Evolutionary conservation across 2,888 invertebrate species (phyloP), one percentile per base, ranked within the genome.

Genomic region (Ormyrus thymus): DNA sequence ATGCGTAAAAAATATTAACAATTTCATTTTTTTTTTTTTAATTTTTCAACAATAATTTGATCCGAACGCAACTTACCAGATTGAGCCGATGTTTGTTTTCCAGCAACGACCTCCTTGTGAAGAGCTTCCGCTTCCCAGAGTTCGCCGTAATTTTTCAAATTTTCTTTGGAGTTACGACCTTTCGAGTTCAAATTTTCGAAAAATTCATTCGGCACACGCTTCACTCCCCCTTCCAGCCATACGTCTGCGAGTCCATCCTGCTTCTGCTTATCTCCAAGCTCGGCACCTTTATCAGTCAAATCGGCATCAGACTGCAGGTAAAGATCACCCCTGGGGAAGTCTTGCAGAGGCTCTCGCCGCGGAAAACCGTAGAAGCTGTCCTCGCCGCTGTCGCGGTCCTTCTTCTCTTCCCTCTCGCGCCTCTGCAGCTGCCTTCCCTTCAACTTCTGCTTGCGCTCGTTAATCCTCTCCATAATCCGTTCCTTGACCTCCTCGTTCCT

Each of bases 351-450:
- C 6, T 84, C 79, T 11, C 68, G 80, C 15, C 75, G 58, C 8
- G 81, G 75, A 74, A 87, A 85, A 3, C 85, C 86, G 43, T 84
- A 85, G 62, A 87, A 88, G 55, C 83, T 82, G 50, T 86, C 84
- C 9, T 87, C 86, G 1, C 29, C 76, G 71, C 82, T 86, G 7
- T 84, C 83, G 9, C 45, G 56, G 1, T 78, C 50, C 69, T 66
- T 71, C 15, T 46, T 69, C 13, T 68, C 66, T 48, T 68, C 62
- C 7, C 51, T 62, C 7, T 71, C 75, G 0, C 62, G 68, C 0
- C 58, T 61, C 0, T 48, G 46, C 7, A 72, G 72, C 6, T 68
- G 61, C 7, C 45, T 71, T 51, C 58, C 72, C 1, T 68, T 71
- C 6, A 79, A 9, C 0, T 76, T 66, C 29, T 76, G 76, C 15